Evolutionary conservation across 1,140 invertebrate species (phyloP), one percentile per base, ranked within the genome.

Genomic region (Papilio polytes): DNA sequence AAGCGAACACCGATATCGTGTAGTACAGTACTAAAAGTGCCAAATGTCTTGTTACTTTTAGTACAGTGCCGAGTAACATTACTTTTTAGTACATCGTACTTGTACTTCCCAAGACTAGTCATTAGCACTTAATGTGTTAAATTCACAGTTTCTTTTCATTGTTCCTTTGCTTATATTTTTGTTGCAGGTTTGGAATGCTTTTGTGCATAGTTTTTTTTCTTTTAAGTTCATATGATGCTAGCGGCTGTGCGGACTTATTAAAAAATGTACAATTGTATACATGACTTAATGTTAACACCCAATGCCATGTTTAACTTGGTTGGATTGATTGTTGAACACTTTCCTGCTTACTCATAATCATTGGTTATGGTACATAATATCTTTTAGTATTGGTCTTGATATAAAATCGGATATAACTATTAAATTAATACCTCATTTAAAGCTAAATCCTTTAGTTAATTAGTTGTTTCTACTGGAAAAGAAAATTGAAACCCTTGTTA

Each of bases 91-190:
- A n/a, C n/a, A n/a, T n/a, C n/a, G n/a, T n/a, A n/a, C n/a, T n/a
- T n/a, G n/a, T n/a, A n/a, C n/a, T n/a, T n/a, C n/a, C n/a, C n/a
- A n/a, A n/a, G n/a, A n/a, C n/a, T n/a, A 48, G 48, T 18, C 48
- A 51, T 15, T 51, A 3, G 53, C 53, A 20, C 18, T 56, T 4
- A 56, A 56, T 56, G 53, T 56, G 9, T 56, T 56, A 53, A 53
- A 53, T 70, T 70, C 63, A 70, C 48, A 31, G 26, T 9, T 41
- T 20, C 46, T 79, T 80, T 74, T 74, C 78, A 76, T 74, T 80
- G 80, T 83, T 82, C 82, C 48, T 81, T 81, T 80, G 81, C 81
- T 81, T 59, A 79, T 31, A 78, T 74, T 84, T 74, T 82, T 46
- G 22, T 20, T 41, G 26, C 56, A 73, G 20, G 44, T 10, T 66